Evolutionary conservation across 2,797 vertebrate genomes (phyloP).

Genomic region (Valencia hispanica): DNA sequence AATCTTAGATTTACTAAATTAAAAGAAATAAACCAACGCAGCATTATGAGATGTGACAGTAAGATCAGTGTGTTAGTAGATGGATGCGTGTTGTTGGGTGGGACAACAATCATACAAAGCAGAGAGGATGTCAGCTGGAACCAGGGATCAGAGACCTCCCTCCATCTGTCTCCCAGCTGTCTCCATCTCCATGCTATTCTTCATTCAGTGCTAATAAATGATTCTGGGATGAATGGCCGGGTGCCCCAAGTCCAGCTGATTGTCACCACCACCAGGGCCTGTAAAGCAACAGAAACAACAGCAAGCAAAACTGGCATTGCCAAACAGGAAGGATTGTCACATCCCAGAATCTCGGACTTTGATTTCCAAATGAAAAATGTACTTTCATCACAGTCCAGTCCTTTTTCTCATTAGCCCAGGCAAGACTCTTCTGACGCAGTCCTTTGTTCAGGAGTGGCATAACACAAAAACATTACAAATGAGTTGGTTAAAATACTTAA

Average conservation of each 20-base stretch:
- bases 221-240: background rate
- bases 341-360: background rate
- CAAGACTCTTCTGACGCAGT: background rate
- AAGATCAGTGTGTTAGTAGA: background rate
- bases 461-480: background rate
- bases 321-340: background rate
- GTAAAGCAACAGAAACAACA: too few relatives aligned
- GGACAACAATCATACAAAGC: background rate
- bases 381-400: background rate
- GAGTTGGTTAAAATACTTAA: too few relatives aligned
- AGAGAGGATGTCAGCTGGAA: background rate
- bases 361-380: background rate
- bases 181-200: background rate
- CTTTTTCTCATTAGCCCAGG: background rate
- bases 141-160: background rate
- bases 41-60: background rate
- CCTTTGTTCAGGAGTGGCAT: background rate
- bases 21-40: background rate
- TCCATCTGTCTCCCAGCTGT: background rate
- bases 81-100: too few relatives aligned
- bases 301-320: background rate
- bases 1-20: background rate
- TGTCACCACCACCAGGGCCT: background rate
- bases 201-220: background rate
- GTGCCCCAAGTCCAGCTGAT: background rate